Percentiles rank a stretch among this genome's conserved stretches.
Evolutionary conservation across 2,797 vertebrate genomes (phyloP).

Genomic region (Acanthis flammea): DNA sequence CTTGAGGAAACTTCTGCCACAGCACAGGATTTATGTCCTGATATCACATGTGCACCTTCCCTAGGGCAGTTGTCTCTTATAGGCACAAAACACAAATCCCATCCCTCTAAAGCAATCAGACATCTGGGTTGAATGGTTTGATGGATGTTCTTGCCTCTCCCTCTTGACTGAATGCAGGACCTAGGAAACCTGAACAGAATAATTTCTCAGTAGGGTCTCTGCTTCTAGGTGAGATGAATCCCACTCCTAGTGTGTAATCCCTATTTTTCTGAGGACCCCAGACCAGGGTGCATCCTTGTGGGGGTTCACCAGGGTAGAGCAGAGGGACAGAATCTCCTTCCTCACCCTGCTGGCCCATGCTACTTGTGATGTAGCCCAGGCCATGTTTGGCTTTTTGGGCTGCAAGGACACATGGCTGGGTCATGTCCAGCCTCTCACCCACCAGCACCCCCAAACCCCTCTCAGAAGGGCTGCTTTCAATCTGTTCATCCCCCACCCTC

Average conservation of each 20-base stretch:
- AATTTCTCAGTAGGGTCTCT: not conserved
- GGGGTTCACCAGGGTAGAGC: not conserved
- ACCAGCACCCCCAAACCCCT: not conserved
- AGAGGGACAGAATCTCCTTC: not conserved
- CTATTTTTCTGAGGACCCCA: not conserved
- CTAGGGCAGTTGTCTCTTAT: not conserved
- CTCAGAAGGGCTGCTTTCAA: not conserved
- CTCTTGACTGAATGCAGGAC: not conserved
- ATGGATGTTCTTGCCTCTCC: not conserved
- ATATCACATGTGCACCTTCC: not conserved
- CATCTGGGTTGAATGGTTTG: not conserved
- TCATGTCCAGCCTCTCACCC: not conserved
- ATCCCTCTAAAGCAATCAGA: not conserved
- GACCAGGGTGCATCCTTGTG: not conserved
- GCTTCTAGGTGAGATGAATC: not conserved
- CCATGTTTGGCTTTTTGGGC: fast-evolving
- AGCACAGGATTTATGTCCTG: not conserved
- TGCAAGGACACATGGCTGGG: not conserved
- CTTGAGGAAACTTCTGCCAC: not conserved
- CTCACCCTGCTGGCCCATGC: not conserved
- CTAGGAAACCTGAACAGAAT: not conserved
- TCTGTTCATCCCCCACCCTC: not conserved
- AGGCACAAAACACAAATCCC: not conserved
- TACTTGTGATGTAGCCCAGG: not conserved
- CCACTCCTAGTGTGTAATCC: not conserved